Percentiles rank a stretch among this genome's conserved stretches.
Conservation (phyloP, 1,140 invertebrate genomes). For the Pachypsylla venusta region DNA sequence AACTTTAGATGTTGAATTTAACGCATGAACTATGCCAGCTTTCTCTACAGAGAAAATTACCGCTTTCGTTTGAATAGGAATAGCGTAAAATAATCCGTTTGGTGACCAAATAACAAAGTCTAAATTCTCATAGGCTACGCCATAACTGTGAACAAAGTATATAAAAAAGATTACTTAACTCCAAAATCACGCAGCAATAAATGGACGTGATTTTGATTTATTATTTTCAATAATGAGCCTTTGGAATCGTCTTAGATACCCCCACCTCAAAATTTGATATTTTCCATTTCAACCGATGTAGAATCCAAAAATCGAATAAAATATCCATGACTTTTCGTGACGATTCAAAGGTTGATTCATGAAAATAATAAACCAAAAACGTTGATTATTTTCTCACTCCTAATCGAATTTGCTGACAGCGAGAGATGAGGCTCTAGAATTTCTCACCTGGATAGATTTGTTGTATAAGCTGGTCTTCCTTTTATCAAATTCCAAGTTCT, state of each 20-base stretch:
- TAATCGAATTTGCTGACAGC: no score
- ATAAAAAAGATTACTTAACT: background rate
- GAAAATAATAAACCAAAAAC: no score
- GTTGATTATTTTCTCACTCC: no score
- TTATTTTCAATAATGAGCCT: background rate
- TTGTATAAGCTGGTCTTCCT: constrained; percentile 72
- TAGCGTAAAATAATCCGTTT: constrained; percentile 51
- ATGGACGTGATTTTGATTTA: background rate
- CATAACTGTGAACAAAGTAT: constrained; percentile 12
- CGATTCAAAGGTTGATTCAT: no score
- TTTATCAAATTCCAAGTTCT: constrained; percentile 90
- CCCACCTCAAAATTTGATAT: no score
- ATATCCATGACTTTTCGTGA: no score
- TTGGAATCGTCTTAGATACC: constrained; percentile 8
- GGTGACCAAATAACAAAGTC: constrained; percentile 37
- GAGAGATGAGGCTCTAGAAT: no score
- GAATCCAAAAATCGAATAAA: no score
- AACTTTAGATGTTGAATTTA: constrained; percentile 13
- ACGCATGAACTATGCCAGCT: constrained; percentile 41
- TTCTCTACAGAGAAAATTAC: constrained; percentile 62
- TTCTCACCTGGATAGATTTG: constrained; percentile 52
- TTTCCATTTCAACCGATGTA: no score
- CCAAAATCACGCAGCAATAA: background rate
- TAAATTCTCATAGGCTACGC: constrained; percentile 18
- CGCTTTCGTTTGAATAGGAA: constrained; percentile 49